phyloP scores from a whole-genome alignment of 92 coral and sea anemone species.

The Porites lobata region DNA sequence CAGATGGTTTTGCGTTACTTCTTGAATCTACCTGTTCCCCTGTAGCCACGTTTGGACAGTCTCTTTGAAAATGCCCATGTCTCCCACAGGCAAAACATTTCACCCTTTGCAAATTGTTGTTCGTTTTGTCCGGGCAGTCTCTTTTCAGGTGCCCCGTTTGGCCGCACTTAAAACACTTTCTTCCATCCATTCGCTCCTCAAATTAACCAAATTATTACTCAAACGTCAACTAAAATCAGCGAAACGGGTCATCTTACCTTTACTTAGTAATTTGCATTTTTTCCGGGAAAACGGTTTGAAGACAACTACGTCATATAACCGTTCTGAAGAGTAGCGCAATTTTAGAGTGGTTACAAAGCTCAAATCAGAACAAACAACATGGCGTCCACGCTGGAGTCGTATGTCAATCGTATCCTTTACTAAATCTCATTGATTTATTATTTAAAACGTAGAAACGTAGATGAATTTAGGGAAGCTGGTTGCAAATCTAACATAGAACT shows the following conservation, averaged over 20 bases:
- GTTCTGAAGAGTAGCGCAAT: neutral
- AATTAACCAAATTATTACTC: neutral
- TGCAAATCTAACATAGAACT: neutral
- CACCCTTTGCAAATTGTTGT: constrained; percentile 39
- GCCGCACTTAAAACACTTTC: constrained; percentile 94
- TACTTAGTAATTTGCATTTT: neutral
- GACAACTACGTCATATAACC: constrained; percentile 11
- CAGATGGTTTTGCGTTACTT: neutral
- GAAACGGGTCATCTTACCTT: neutral
- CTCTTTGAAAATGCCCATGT: constrained; percentile 87
- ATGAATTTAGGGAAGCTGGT: too few relatives aligned
- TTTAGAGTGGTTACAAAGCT: constrained; percentile 54
- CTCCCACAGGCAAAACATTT: constrained; percentile 94
- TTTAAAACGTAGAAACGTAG: neutral
- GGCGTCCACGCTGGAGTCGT: constrained; percentile 99
- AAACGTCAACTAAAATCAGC: neutral
- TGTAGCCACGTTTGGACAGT: constrained; percentile 68
- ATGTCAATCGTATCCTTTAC: constrained; percentile 99
- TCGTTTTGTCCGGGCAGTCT: constrained; percentile 87
- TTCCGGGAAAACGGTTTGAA: neutral
- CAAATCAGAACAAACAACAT: constrained; percentile 60
- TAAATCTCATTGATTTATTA: neutral
- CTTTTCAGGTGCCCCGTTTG: constrained; percentile 88
- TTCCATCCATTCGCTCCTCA: constrained; percentile 50
- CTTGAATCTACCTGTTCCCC: constrained; percentile 8